Percentiles rank a stretch among this genome's conserved stretches.
phyloP scores from a whole-genome alignment of 2,113 vertebrate species.

The Notothenia coriiceps region DNA sequence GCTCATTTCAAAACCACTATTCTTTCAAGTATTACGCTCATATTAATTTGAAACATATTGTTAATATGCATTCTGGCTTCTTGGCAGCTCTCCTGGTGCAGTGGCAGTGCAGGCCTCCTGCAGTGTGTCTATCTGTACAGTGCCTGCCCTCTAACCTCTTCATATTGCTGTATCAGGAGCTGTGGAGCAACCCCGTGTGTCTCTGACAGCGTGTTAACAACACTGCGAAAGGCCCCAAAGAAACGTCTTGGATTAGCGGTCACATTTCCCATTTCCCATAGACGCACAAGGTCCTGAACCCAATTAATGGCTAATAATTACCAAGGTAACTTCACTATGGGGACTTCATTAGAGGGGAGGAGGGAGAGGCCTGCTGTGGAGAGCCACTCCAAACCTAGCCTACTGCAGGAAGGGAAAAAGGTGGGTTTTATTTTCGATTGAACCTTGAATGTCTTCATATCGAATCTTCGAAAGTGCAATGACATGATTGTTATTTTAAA shows the following conservation, averaged over 20 bases:
- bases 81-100: constrained; percentile 11
- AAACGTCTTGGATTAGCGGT: constrained; percentile 84
- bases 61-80: background rate
- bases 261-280: constrained; percentile 88
- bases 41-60: too few relatives aligned
- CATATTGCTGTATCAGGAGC: constrained; percentile 52
- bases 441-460: constrained; percentile 17
- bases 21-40: background rate
- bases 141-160: constrained; percentile 57
- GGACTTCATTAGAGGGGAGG: constrained; percentile 63
- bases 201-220: constrained; percentile 75
- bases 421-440: constrained; percentile 38
- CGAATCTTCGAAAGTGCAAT: background rate
- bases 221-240: constrained; percentile 60
- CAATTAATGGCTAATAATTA: constrained; percentile 97
- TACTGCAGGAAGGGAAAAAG: background rate
- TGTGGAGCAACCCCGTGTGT: constrained; percentile 51
- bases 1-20: background rate
- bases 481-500: background rate
- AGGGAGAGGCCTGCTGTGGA: constrained; percentile 8
- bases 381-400: constrained; percentile 27
- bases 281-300: constrained; percentile 90
- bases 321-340: constrained; percentile 74
- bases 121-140: constrained; percentile 19
- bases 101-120: constrained; percentile 26